Evolutionary conservation across 2,113 vertebrate genomes (phyloP).

Genomic region (Syrmaticus mikado): DNA sequence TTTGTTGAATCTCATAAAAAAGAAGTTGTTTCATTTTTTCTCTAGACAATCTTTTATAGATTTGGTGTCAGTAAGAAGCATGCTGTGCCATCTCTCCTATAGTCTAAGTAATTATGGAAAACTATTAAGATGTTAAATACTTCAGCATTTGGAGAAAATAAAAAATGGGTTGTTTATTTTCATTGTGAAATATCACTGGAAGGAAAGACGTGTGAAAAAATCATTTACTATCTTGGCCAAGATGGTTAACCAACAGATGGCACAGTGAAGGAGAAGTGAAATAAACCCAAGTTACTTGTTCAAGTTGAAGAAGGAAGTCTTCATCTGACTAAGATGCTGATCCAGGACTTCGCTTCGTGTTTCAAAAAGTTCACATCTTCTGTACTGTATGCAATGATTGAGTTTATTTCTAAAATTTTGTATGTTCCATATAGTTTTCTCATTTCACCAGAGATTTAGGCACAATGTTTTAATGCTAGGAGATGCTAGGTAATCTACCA

Average conservation of each 20-base stretch:
- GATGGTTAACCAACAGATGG: neutral
- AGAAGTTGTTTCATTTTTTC: neutral
- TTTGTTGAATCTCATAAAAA: neutral
- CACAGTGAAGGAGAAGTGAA: neutral
- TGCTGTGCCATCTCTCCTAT: neutral
- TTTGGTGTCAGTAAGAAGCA: neutral
- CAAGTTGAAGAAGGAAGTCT: neutral
- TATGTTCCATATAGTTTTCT: neutral
- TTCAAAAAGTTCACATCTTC: neutral
- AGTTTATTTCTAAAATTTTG: neutral
- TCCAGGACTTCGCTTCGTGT: neutral
- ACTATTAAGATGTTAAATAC: conserved; percentile 13
- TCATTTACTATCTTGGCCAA: neutral
- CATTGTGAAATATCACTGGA: neutral
- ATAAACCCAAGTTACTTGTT: neutral
- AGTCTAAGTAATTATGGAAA: neutral
- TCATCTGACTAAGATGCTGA: neutral
- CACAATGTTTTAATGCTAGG: neutral
- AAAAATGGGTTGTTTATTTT: neutral
- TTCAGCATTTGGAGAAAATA: neutral
- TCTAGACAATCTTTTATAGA: neutral
- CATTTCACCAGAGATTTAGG: neutral
- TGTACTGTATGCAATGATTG: neutral
- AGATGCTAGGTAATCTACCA: neutral
- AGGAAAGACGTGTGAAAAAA: neutral